Base-by-base conservation (phyloP, 2,888 invertebrate species). In the Macroteleia sp. region DNA sequence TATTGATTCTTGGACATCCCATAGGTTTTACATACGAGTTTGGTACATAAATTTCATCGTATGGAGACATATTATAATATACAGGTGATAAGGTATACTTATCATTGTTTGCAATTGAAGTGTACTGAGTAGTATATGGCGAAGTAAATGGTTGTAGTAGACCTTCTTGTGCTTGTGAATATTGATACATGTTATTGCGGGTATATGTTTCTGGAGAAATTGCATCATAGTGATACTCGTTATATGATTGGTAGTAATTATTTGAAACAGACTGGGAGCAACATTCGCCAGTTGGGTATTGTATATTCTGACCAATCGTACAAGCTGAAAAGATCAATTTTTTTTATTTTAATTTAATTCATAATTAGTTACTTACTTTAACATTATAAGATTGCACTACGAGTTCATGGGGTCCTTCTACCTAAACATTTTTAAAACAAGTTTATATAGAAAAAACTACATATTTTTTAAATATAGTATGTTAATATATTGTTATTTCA, bases 31-130 rank as follows among this genome's bases (percentile, higher is more conserved):
- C 10, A 30, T 30, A 30, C 4, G 30, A 25, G 41, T 20, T 14
- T 6, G 28, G 30, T 10, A 12, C 16, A 30, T 30, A 52, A 16
- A 42, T 12, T 30, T 57, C 57, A 19, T 57, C 19, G 22, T 57
- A 42, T 1, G 50, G 14, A 14, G 25, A 14, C 5, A 32, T 4
- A 19, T 44, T 44, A 34, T 28, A 61, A 39, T 22, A 39, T 3
- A 48, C 16, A n/a, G 44, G 3, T 25, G 59, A 34, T 3, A 12
- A 1, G 19, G 22, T 39, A 46, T 16, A 25, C 6, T 16, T 36
- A 4, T 32, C 59, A 20, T 28, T 28, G 4, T 1, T 10, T 1
- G 1, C 3, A 17, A 14, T 3, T 3, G 36, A 22, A 14, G 3
- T 36, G 9, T 36, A 9, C 14, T 12, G 3, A 9, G 57, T 25